These are phyloP conservation scores for Morus bassanus DNA, from an alignment of 2,797 vertebrate genomes.

Conservation along the genomic window DNA sequence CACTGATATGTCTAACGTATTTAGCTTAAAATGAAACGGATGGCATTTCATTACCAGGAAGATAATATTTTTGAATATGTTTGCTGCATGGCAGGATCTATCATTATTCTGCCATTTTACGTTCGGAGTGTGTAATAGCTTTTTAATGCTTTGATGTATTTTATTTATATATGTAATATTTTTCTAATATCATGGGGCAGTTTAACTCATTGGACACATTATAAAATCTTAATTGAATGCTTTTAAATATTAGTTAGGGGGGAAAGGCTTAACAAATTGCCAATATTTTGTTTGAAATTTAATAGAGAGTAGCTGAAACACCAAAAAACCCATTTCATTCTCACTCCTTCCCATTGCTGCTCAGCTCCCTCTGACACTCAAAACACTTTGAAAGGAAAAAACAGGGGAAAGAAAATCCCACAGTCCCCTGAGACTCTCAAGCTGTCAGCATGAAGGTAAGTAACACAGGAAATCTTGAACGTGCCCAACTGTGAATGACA, in stretches of 20 bases:
- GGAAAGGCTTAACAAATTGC: slow-evolving; percentile 67
- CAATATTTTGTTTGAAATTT: slow-evolving; percentile 71
- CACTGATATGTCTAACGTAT: slow-evolving; percentile 85
- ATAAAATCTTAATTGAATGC: slow-evolving; percentile 78
- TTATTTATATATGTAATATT: slow-evolving; percentile 83
- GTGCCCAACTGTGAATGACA: slow-evolving; percentile 74
- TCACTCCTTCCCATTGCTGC: slow-evolving; percentile 44
- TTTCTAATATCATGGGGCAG: slow-evolving; percentile 75
- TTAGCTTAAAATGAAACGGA: slow-evolving; percentile 84
- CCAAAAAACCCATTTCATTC: slow-evolving; percentile 22
- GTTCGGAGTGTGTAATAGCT: slow-evolving; percentile 81
- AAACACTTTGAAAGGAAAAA: slow-evolving; percentile 62
- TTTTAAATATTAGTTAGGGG: slow-evolving; percentile 73
- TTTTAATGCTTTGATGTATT: slow-evolving; percentile 83
- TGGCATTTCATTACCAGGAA: slow-evolving; percentile 87
- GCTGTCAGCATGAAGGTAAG: slow-evolving; percentile 74
- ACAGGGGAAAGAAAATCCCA: slow-evolving; percentile 59
- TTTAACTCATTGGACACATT: slow-evolving; percentile 76
- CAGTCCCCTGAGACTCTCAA: slow-evolving; percentile 63
- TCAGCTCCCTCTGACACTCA: slow-evolving; percentile 56
- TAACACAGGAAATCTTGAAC: slow-evolving; percentile 73
- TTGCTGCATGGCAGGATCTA: slow-evolving; percentile 84
- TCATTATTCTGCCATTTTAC: slow-evolving; percentile 85
- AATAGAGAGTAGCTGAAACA: slow-evolving; percentile 51
- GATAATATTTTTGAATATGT: slow-evolving; percentile 90